A percentile compares a stretch with the other conserved stretches of the same genome.
These are phyloP conservation scores for Lasius fuliginosus DNA, from an alignment of 2,888 invertebrate species.

Conservation along the genomic window DNA sequence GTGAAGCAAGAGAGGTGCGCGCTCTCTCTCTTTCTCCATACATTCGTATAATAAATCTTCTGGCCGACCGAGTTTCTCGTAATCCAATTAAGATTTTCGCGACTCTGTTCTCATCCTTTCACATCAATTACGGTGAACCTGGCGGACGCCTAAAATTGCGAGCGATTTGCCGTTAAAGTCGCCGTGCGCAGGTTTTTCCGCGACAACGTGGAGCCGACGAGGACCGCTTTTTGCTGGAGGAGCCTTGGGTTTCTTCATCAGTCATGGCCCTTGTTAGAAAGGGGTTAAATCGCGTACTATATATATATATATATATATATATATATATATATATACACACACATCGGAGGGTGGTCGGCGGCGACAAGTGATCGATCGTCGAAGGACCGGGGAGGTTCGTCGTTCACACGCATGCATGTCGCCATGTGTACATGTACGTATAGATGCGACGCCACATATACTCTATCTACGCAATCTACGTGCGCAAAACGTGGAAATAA, in stretches of 20 bases:
- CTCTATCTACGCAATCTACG: not conserved
- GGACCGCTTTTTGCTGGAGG: constrained; percentile 48
- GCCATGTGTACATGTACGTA: not conserved
- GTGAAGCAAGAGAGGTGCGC: not conserved
- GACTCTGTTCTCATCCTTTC: constrained; percentile 48
- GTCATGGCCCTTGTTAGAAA: constrained; percentile 54
- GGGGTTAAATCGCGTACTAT: constrained; percentile 58
- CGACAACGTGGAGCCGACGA: constrained; percentile 26
- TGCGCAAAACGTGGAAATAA: constrained; percentile 33
- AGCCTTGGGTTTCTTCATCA: constrained; percentile 43
- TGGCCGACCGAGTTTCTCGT: constrained; percentile 50
- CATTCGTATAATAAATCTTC: constrained; percentile 43
- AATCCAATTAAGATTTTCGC: constrained; percentile 58
- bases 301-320: too few species aligned
- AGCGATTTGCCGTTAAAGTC: constrained; percentile 15
- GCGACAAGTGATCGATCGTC: constrained; percentile 50
- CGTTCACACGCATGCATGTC: constrained; percentile 69
- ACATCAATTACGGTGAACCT: constrained; percentile 49
- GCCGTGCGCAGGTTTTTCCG: constrained; percentile 4
- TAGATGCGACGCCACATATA: not conserved
- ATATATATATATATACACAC: constrained; percentile 26
- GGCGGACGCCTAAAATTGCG: constrained; percentile 38
- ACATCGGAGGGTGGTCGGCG: constrained; percentile 25
- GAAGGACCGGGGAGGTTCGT: constrained; percentile 58
- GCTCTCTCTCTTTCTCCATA: not conserved